phyloP scores from a whole-genome alignment of 1,140 invertebrate species.

The Pachyrhynchus sulphureomaculatus region DNA sequence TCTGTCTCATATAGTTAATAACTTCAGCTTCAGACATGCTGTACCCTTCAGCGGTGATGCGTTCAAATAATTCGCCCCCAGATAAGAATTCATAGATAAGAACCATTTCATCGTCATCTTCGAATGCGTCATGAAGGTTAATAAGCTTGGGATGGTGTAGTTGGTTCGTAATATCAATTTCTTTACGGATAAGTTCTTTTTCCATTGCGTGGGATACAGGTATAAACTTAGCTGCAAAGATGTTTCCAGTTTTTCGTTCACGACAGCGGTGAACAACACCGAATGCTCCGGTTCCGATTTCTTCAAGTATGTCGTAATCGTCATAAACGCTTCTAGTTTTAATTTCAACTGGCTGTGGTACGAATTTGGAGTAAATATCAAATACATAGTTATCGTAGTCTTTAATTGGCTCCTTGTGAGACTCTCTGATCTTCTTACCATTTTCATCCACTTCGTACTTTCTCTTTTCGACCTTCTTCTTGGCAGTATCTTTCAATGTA shows the following conservation, averaged over 20 bases:
- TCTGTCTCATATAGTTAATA: conserved; percentile 98
- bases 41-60: conserved; percentile 97
- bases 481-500: conserved; percentile 77
- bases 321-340: conserved; percentile 94
- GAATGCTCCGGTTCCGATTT: conserved; percentile 98
- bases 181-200: conserved; percentile 95
- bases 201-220: conserved; percentile 93
- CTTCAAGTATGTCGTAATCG: conserved; percentile 97
- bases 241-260: conserved; percentile 93
- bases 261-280: conserved; percentile 97
- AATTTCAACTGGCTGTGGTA: conserved; percentile 95
- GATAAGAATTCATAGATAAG: conserved; percentile 98
- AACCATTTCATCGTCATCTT: conserved; percentile 99
- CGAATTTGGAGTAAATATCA: conserved; percentile 95
- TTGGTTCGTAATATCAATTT: conserved; percentile 99
- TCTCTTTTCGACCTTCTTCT: conserved; percentile 76
- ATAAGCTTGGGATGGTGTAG: conserved; percentile 96
- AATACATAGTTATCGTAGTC: conserved; percentile 98
- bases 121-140: conserved; percentile 97
- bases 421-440: conserved; percentile 90
- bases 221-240: conserved; percentile 99
- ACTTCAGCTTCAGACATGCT: conserved; percentile 99
- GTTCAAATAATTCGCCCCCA: conserved; percentile 97
- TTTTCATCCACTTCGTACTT: conserved; percentile 85
- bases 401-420: conserved; percentile 80